Evolutionary conservation across 2,113 vertebrate genomes (phyloP), one percentile per base, ranked within the genome.

Genomic region (Corvus hawaiiensis): DNA sequence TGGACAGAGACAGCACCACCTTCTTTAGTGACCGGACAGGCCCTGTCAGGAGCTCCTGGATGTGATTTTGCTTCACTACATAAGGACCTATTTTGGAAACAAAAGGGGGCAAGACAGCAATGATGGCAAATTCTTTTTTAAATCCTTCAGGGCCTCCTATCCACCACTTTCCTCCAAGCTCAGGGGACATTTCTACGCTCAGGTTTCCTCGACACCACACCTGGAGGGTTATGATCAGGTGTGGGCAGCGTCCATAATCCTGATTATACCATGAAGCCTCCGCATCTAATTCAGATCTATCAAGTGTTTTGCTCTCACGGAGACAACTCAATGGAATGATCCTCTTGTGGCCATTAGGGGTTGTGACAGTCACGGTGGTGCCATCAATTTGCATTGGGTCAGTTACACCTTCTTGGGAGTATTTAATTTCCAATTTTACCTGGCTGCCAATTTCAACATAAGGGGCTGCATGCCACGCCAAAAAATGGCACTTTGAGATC

Each of bases 1-100:
- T 96, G 77, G 96, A 96, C 56, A 97, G 83, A 43, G 96, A 97
- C 52, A 97, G 26, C 56, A 97, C 94, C 39, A 97, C 96, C 64
- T 97, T 97, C 69, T 97, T 97, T 48, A 97, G 89, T 37, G 96
- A 97, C 11, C 96, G 73, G 10, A 97, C 80, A 23, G 96, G 96
- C 22, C 91, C 94, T 1, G 95, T 96, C 91, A 97, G 22, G 61
- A 97, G 86, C 73, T 97, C 96, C 64, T 97, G 96, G 64, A 96
- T 33, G 22, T 97, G 94, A 74, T 95, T 93, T 84, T 93, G 37
- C 64, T 97, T 97, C 32, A 97, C 95, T 91, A 96, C 91, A 0
- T 97, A 96, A 63, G 96, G 96, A 41, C 95, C 96, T 89, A 96
- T 96, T 91, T 89, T 96, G 58, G 96, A 97, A 91, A 97, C 16